Evolutionary conservation across 2,113 vertebrate genomes (phyloP).

Genomic region (Strix aluco): DNA sequence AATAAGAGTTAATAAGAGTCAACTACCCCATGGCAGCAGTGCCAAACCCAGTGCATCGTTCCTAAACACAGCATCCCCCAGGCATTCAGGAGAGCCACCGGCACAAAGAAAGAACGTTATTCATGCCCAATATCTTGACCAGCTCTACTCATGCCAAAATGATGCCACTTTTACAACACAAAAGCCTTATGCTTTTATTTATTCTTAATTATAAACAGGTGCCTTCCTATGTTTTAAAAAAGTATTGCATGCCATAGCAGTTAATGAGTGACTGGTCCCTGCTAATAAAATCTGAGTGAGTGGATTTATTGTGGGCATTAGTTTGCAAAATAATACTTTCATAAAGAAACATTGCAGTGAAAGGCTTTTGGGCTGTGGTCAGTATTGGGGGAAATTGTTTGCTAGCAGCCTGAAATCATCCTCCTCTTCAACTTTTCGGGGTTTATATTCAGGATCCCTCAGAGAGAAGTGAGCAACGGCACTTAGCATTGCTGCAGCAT

Average conservation of each 20-base stretch:
- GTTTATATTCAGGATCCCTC: background rate
- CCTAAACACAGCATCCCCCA: background rate
- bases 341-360: background rate
- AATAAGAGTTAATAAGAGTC: background rate
- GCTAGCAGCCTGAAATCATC: background rate
- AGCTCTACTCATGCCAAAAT: background rate
- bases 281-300: background rate
- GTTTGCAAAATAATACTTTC: background rate
- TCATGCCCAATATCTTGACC: background rate
- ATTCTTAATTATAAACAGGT: background rate
- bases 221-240: background rate
- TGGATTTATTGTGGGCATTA: background rate
- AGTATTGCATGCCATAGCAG: accelerated
- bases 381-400: background rate
- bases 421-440: background rate
- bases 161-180: background rate
- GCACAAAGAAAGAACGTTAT: background rate
- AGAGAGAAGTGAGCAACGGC: background rate
- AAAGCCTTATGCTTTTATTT: background rate
- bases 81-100: background rate
- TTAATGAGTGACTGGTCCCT: background rate
- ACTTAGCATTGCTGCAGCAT: background rate
- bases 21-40: accelerated
- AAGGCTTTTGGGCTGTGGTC: background rate
- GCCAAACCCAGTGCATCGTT: accelerated